Evolutionary conservation across 1,140 invertebrate species (phyloP).

Genomic region (Neodiprion virginianus): DNA sequence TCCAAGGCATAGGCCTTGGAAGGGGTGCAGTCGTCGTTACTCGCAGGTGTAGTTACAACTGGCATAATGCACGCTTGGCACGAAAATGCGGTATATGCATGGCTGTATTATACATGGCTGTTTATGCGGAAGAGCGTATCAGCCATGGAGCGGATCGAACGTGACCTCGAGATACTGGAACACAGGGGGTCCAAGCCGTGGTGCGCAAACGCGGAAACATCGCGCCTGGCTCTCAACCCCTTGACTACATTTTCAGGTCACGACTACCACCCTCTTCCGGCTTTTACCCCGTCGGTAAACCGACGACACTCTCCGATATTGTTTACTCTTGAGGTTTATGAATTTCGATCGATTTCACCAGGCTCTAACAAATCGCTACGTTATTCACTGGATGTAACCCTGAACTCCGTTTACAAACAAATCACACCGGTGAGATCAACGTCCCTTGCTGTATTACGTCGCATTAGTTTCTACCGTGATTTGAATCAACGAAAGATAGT

Average conservation of each 20-base stretch:
- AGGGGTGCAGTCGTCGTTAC: neutral
- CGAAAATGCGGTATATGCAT: neutral
- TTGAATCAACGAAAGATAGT: too few relatives aligned
- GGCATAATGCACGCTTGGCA: too few relatives aligned
- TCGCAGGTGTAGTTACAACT: too few relatives aligned
- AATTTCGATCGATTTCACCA: constrained; percentile 16
- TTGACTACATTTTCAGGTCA: constrained; percentile 9
- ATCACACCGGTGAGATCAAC: neutral
- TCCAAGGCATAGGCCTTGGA: neutral
- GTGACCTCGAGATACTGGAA: constrained; percentile 17
- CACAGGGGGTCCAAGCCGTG: constrained; percentile 28
- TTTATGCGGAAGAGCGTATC: neutral
- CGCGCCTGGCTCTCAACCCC: neutral
- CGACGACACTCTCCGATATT: neutral
- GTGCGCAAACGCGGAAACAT: constrained; percentile 15
- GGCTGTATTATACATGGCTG: neutral
- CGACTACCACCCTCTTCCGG: constrained; percentile 14
- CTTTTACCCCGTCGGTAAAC: constrained; percentile 5
- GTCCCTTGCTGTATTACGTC: neutral
- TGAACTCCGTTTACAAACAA: neutral
- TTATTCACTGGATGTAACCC: neutral
- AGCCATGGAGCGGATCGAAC: neutral
- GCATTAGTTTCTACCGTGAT: too few relatives aligned
- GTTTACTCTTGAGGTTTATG: constrained; percentile 15
- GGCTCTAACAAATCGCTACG: constrained; percentile 4